Base-by-base conservation (phyloP, 2,797 vertebrate species). In the Bradypodion pumilum region DNA sequence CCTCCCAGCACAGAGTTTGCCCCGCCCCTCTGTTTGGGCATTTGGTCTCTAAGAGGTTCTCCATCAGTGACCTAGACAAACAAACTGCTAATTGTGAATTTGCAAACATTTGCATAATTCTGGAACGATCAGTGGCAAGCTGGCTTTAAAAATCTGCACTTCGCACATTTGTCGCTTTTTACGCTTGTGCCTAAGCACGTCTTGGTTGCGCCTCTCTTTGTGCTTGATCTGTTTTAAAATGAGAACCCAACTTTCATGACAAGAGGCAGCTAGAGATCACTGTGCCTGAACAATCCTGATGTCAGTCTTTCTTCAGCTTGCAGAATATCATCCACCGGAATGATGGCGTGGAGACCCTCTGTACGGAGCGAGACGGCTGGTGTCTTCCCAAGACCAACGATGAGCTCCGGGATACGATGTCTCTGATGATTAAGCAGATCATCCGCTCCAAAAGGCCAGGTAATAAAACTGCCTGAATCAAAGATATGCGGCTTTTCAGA, bases 341-440 rank as follows among this genome's bases (percentile, higher is more conserved):
- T 0, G 95, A 95, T 0, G 96, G 96, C 0, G 52, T 81, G 0
- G 98, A 99, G 93, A 87, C 84, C 0, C 78, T 82, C 0, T 99
- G 99, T 92, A 97, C 97, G 0, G 99, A 99, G 90, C 93, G 97
- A 5, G 99, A 99, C 0, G 99, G 99, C 8, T 99, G 99, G 99
- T 99, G 99, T 90, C 93, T 97, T 3, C 86, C 97, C 0, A 98
- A 97, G 91, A 99, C 98, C 0, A 97, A 94, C 0, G 98, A 99
- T 7, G 96, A 97, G 21, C 97, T 99, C 89, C 91, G 99, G 72
- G 97, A 99, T 56, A 93, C 96, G 35, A 98, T 99, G 95, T 98
- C 98, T 1, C 90, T 94, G 83, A 97, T 99, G 97, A 98, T 99
- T 91, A 97, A 96, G 88, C 97, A 98, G 90, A 91, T 97, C 23